These are phyloP conservation scores for Muscicapa striata DNA, from an alignment of 2,797 vertebrate genomes.

Conservation along the genomic window DNA sequence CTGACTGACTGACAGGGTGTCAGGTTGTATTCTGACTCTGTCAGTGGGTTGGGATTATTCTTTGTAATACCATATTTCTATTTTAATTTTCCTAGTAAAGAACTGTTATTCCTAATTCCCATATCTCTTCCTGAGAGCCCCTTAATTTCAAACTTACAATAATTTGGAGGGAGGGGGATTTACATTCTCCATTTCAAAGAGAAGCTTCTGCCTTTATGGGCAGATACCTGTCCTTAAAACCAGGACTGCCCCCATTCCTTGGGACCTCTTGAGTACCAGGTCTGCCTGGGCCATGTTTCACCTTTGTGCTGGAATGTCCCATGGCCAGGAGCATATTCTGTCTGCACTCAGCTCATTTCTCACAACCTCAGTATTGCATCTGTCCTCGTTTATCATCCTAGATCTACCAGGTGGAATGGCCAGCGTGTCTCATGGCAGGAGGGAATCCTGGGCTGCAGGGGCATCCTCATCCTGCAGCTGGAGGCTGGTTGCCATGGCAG, in stretches of 20 bases:
- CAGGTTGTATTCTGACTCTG: too few relatives aligned
- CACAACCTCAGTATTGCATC: neutral
- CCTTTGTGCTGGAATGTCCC: neutral
- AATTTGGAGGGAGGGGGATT: too few relatives aligned
- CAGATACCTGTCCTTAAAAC: too few relatives aligned
- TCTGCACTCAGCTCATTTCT: neutral
- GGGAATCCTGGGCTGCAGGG: neutral
- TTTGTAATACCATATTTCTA: too few relatives aligned
- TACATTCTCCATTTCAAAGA: too few relatives aligned
- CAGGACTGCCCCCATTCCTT: neutral
- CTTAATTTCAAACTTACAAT: too few relatives aligned
- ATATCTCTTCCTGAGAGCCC: too few relatives aligned
- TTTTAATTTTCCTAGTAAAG: too few relatives aligned
- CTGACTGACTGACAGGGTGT: too few relatives aligned
- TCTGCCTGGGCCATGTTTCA: neutral
- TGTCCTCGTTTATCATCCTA: neutral
- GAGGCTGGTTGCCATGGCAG: fast-evolving
- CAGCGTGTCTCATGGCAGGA: neutral
- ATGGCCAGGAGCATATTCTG: neutral
- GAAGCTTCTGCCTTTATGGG: too few relatives aligned
- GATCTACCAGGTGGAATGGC: neutral
- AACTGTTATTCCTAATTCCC: too few relatives aligned
- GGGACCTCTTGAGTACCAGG: neutral
- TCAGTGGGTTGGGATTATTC: too few relatives aligned
- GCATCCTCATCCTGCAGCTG: neutral